Percentiles rank a stretch among this genome's conserved stretches.
Evolutionary conservation across 2,888 invertebrate genomes (phyloP).

Genomic region (Heteropelma amictum): DNA sequence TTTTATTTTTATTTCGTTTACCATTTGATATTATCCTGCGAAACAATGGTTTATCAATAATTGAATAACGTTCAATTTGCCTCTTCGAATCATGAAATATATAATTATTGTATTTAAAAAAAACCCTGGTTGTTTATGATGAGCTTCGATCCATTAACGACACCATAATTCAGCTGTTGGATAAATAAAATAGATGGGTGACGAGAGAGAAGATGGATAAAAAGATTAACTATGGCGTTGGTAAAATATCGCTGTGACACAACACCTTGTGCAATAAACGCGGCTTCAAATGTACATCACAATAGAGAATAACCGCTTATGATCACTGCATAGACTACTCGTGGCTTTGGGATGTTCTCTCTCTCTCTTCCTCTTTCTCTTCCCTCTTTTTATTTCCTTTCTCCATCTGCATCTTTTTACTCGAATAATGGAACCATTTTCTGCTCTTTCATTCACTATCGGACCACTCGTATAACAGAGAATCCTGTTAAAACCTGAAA

Average conservation of each 20-base stretch:
- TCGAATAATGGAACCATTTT: neutral
- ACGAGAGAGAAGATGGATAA: neutral
- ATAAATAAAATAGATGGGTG: neutral
- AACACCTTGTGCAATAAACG: neutral
- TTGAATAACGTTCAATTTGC: no score
- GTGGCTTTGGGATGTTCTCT: neutral
- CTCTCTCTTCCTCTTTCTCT: slow-evolving; percentile 19
- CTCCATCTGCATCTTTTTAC: slow-evolving; percentile 35
- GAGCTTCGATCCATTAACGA: neutral
- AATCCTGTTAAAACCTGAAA: neutral
- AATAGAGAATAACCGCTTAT: neutral
- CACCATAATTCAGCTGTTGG: slow-evolving; percentile 8
- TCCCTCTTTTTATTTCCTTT: slow-evolving; percentile 4
- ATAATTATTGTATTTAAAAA: neutral
- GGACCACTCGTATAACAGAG: slow-evolving; percentile 7
- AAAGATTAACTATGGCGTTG: slow-evolving; percentile 7
- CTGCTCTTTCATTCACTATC: slow-evolving; percentile 10
- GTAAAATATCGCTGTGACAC: slow-evolving; percentile 21
- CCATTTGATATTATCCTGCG: neutral
- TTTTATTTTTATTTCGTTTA: neutral
- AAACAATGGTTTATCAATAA: no score
- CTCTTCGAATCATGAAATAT: no score
- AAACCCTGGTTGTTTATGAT: neutral
- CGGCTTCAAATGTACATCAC: slow-evolving; percentile 7
- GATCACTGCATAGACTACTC: slow-evolving; percentile 9